Conservation (phyloP, 2,888 invertebrate genomes). For the Cosmia pyralina region DNA sequence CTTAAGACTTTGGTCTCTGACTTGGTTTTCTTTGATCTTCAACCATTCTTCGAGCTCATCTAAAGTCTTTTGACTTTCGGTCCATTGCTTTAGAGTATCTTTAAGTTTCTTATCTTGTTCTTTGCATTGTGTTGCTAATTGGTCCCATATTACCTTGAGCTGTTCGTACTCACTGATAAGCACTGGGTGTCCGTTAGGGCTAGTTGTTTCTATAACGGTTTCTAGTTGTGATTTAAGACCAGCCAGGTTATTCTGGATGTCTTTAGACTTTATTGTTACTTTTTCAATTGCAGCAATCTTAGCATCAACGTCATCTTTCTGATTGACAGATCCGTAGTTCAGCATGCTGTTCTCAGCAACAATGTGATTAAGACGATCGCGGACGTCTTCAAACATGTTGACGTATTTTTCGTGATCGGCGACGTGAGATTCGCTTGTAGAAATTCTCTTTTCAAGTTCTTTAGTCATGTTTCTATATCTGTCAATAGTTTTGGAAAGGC, state of each 20-base stretch:
- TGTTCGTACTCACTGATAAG: slow-evolving; percentile 93
- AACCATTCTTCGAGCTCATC: slow-evolving; percentile 96
- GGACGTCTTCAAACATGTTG: slow-evolving; percentile 94
- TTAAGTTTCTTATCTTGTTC: slow-evolving; percentile 93
- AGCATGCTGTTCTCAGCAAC: slow-evolving; percentile 94
- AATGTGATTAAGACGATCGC: slow-evolving; percentile 95
- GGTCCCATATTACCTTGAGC: slow-evolving; percentile 93
- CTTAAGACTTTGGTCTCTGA: slow-evolving; percentile 97
- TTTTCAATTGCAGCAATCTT: slow-evolving; percentile 94
- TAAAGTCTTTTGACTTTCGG: slow-evolving; percentile 94
- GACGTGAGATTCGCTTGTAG: slow-evolving; percentile 93
- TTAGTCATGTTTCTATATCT: slow-evolving; percentile 93
- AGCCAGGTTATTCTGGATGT: slow-evolving; percentile 93
- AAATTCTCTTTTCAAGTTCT: slow-evolving; percentile 92
- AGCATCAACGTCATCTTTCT: slow-evolving; percentile 94
- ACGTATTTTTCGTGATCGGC: slow-evolving; percentile 95
- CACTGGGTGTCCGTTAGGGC: slow-evolving; percentile 93
- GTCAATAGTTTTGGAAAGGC: slow-evolving; percentile 93
- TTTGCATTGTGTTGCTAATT: slow-evolving; percentile 93
- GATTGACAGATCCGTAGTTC: slow-evolving; percentile 94
- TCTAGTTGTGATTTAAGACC: slow-evolving; percentile 93
- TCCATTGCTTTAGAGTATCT: slow-evolving; percentile 94
- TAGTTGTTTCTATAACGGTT: slow-evolving; percentile 94
- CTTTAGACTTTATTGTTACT: slow-evolving; percentile 92
- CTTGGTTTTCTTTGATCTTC: slow-evolving; percentile 95